Evolutionary conservation across 2,888 invertebrate species (phyloP).

Genomic region (Spodoptera littoralis): DNA sequence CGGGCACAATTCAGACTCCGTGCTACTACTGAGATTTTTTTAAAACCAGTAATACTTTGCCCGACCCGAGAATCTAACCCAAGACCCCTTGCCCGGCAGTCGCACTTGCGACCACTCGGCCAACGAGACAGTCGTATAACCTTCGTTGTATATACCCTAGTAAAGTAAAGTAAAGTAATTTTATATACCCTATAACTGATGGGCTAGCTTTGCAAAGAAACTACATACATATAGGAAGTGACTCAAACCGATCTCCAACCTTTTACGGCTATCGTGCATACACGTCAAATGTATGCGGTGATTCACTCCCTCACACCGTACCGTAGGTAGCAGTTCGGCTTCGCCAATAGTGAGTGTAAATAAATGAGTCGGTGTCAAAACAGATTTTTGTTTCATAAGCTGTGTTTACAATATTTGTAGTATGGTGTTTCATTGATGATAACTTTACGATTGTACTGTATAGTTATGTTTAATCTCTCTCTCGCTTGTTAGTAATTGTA

Average conservation of each 20-base stretch:
- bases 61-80: too few relatives aligned
- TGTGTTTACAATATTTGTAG: constrained; percentile 39
- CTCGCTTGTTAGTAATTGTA: too few relatives aligned
- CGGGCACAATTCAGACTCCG: too few relatives aligned
- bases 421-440: constrained; percentile 32
- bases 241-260: constrained; percentile 4
- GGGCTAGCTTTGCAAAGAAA: background rate
- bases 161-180: too few relatives aligned
- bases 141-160: too few relatives aligned
- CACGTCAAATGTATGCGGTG: constrained; percentile 21
- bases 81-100: too few relatives aligned
- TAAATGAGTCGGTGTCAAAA: constrained; percentile 34
- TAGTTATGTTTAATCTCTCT: too few relatives aligned
- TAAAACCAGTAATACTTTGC: too few relatives aligned
- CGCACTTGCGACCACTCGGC: too few relatives aligned
- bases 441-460: background rate
- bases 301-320: constrained; percentile 20
- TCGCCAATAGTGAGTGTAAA: constrained; percentile 25
- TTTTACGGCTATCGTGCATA: constrained; percentile 20
- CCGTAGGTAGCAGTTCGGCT: constrained; percentile 23
- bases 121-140: too few relatives aligned
- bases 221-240: background rate
- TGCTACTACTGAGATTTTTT: too few relatives aligned
- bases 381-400: constrained; percentile 19
- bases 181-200: too few relatives aligned